A percentile compares a stretch with the other conserved stretches of the same genome.
Conservation (phyloP, 2,888 invertebrate genomes). For the Ophion obscuratus region DNA sequence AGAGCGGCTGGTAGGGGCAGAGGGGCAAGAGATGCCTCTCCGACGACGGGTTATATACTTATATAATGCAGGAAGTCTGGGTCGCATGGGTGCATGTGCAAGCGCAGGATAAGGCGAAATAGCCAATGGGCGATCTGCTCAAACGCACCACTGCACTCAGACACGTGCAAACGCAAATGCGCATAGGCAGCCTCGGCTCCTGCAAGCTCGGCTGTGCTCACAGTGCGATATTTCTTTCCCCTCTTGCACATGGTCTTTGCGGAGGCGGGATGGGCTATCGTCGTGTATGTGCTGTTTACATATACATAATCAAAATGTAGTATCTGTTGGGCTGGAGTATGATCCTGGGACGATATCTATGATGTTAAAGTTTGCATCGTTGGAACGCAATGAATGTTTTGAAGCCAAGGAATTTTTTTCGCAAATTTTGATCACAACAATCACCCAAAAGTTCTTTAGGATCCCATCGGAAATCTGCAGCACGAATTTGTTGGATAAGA, state of each 20-base stretch:
- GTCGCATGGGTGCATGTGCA: conserved; percentile 71
- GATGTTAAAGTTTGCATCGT: too few species aligned
- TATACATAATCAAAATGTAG: too few species aligned
- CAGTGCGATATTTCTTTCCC: background rate
- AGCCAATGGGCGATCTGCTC: conserved; percentile 70
- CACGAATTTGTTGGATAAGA: too few species aligned
- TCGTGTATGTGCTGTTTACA: background rate
- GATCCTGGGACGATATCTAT: background rate
- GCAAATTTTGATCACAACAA: too few species aligned
- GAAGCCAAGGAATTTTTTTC: too few species aligned
- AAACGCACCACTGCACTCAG: conserved; percentile 33
- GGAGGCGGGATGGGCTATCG: background rate
- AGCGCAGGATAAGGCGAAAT: conserved; percentile 77
- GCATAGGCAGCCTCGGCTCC: background rate
- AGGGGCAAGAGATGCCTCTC: conserved; percentile 19
- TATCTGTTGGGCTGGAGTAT: background rate
- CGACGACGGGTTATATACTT: background rate
- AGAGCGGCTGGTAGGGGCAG: conserved; percentile 58
- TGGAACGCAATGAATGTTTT: too few species aligned
- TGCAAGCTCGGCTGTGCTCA: background rate
- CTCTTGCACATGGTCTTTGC: background rate
- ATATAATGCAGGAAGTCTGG: conserved; percentile 56
- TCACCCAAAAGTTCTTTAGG: too few species aligned
- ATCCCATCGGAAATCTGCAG: too few species aligned
- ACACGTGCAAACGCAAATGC: background rate